Base-by-base conservation (phyloP, 2,888 invertebrate species). In the Kryphioiulus occultus region DNA sequence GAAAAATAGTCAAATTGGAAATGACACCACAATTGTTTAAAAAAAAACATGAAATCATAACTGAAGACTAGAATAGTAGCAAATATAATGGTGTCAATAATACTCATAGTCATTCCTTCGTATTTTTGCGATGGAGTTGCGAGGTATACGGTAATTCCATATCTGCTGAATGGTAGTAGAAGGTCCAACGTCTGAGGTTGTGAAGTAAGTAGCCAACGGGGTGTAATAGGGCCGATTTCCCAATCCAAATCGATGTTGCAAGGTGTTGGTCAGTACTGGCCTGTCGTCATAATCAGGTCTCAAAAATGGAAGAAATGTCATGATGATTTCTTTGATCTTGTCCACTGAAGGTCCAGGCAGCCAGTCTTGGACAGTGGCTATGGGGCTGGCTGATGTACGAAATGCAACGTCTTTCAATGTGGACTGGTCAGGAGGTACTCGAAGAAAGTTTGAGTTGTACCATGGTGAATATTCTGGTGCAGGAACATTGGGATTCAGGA, bases 61-160 rank as follows among this genome's bases (percentile, higher is more conserved):
- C n/a, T 59, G n/a, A 59, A 59, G 47, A 47, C 47, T 47, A 59
- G 53, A 19, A 7, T 59, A n/a, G 19, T 19, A 17, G 4, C 47
- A 47, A 17, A 15, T 7, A 59, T 0, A 5, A n/a, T 59, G n/a
- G n/a, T n/a, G n/a, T 59, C n/a, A 59, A 59, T 59, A 59, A n/a
- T 59, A 59, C 53, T n/a, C 53, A n/a, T n/a, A 59, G n/a, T 59
- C n/a, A n/a, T 59, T 59, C n/a, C 53, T n/a, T 2, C n/a, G 53
- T 1, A 59, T 2, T n/a, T 59, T 59, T 59, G n/a, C 53, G 5
- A 59, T n/a, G n/a, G 53, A 59, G n/a, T 59, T 59, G 19, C 53
- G 53, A n/a, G 53, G 53, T 59, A 59, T 59, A 19, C n/a, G 53
- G 53, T 59, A 59, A n/a, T 59, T 59, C 53, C 53, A 59, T 59